phyloP scores from a whole-genome alignment of 2,888 invertebrate genomes.

The Podabrus alpinus region DNA sequence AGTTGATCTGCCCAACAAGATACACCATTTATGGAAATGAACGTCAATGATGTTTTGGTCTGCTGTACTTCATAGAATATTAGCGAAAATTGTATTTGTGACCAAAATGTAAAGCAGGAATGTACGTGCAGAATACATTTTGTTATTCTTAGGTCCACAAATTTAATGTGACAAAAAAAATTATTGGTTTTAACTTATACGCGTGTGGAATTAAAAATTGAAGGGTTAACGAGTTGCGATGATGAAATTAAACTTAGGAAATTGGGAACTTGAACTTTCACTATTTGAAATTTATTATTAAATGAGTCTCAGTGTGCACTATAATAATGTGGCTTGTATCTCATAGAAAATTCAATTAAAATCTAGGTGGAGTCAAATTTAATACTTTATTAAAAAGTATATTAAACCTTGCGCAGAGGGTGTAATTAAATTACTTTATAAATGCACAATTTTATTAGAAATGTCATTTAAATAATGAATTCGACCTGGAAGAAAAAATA shows the following conservation, averaged over 20 bases:
- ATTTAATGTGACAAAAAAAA: conserved; percentile 14
- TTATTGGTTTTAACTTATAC: conserved; percentile 15
- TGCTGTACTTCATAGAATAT: conserved; percentile 27
- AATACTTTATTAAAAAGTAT: background rate
- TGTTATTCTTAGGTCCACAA: conserved; percentile 6
- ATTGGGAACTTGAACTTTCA: background rate
- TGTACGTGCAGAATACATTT: conserved; percentile 12
- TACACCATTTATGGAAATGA: conserved; percentile 1
- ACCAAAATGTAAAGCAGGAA: conserved; percentile 16
- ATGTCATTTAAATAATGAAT: conserved; percentile 4
- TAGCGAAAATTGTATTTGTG: conserved; percentile 29
- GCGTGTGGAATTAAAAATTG: background rate
- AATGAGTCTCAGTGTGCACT: background rate
- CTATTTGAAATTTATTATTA: background rate
- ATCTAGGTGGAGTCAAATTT: conserved; percentile 3
- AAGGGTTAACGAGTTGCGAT: background rate
- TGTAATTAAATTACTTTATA: conserved; percentile 4
- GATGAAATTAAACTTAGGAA: background rate
- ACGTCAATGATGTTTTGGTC: conserved; percentile 6
- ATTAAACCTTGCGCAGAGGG: conserved; percentile 3
- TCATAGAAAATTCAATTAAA: conserved; percentile 16
- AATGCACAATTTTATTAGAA: conserved; percentile 7
- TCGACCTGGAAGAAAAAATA: background rate
- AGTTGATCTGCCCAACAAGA: conserved; percentile 13
- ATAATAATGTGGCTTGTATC: conserved; percentile 6